phyloP scores from a whole-genome alignment of 2,797 vertebrate species.

The Lagocephalus sceleratus region DNA sequence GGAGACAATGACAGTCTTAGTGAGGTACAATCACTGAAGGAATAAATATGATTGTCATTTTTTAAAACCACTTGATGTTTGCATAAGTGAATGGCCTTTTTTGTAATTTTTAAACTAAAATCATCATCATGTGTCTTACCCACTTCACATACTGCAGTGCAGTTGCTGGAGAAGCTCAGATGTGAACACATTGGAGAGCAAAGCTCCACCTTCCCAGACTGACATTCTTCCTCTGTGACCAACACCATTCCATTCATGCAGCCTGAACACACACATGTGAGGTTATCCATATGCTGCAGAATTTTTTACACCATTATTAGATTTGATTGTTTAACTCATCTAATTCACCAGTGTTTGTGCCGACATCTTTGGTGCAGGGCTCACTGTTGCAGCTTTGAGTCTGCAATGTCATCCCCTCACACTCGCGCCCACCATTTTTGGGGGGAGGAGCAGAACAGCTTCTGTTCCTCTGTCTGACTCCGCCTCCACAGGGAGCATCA shows the following conservation, averaged over 20 bases:
- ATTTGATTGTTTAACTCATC: not conserved
- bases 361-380: conserved; percentile 65
- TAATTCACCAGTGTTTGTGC: conserved; percentile 66
- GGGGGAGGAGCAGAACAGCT: conserved; percentile 83
- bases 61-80: not conserved
- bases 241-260: conserved; percentile 74
- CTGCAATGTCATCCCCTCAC: conserved; percentile 77
- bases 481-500: conserved; percentile 79
- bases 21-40: not conserved
- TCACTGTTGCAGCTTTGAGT: conserved; percentile 80
- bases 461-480: conserved; percentile 73
- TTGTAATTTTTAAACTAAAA: not conserved
- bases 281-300: not conserved
- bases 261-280: conserved; percentile 55
- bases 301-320: not conserved
- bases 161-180: conserved; percentile 70
- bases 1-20: not conserved
- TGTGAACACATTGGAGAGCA: conserved; percentile 82
- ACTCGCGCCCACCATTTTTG: conserved; percentile 83
- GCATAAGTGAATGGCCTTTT: not conserved
- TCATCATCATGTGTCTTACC: conserved; percentile 63
- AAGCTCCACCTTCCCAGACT: conserved; percentile 51
- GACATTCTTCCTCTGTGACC: conserved; percentile 75
- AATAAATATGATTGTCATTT: too few relatives aligned
- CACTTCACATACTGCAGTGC: conserved; percentile 69